Percentiles rank a stretch among this genome's conserved stretches.
Conservation (phyloP, 1,140 invertebrate genomes). For the Ceratina japonica region DNA sequence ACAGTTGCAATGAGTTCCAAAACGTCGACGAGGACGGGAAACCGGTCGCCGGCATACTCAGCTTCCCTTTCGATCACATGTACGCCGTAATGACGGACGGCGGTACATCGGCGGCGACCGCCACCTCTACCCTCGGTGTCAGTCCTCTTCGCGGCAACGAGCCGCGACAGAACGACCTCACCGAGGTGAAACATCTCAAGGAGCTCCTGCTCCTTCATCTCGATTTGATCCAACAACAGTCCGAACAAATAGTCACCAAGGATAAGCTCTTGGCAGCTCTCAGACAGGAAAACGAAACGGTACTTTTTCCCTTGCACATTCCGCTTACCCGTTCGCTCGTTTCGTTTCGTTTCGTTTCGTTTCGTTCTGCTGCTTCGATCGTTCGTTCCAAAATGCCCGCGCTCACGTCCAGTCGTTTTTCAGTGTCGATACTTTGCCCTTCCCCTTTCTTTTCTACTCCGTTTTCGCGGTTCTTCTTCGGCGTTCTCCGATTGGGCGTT, state of each 20-base stretch:
- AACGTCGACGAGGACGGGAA: conserved; percentile 65
- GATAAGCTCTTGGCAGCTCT: conserved; percentile 83
- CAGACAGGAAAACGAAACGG: conserved; percentile 84
- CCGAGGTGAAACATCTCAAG: conserved; percentile 83
- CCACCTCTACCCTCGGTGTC: conserved; percentile 70
- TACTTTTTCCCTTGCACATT: conserved; percentile 63
- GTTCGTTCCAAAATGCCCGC: conserved; percentile 22
- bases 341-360: not conserved
- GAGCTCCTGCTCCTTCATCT: conserved; percentile 85
- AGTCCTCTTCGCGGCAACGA: conserved; percentile 74
- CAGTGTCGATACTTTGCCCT: conserved; percentile 10
- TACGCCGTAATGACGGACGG: conserved; percentile 79
- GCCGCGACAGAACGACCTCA: conserved; percentile 78
- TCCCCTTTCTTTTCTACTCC: not conserved
- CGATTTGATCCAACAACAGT: conserved; percentile 87
- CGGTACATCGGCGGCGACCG: conserved; percentile 59
- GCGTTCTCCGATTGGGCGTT: conserved; percentile 27
- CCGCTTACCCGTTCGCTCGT: not conserved
- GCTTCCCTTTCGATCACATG: conserved; percentile 80
- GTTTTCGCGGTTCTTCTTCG: conserved; percentile 36
- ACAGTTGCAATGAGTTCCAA: conserved; percentile 49
- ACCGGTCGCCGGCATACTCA: conserved; percentile 70
- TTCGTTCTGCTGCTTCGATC: not conserved
- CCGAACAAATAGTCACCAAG: conserved; percentile 84
- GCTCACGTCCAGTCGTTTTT: conserved; percentile 22